A percentile compares a stretch with the other conserved stretches of the same genome.
Evolutionary conservation across 2,797 vertebrate genomes (phyloP).

Genomic region (Falco cherrug): DNA sequence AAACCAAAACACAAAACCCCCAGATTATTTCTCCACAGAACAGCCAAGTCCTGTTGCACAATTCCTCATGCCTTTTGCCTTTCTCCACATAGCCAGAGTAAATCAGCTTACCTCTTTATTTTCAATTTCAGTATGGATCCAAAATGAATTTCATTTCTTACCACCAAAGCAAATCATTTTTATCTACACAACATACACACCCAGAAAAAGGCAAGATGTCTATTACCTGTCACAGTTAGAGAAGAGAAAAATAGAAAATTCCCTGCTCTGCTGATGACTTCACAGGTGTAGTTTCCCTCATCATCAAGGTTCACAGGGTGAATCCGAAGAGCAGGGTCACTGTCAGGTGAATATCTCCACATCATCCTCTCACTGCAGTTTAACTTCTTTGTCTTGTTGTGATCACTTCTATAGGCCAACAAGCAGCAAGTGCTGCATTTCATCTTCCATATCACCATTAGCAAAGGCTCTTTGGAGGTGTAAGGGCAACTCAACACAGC

Average conservation of each 20-base stretch:
- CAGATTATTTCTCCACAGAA: neutral
- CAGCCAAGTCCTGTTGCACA: neutral
- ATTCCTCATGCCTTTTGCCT: neutral
- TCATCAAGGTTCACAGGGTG: constrained; percentile 15
- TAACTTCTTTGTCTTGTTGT: neutral
- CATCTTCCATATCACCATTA: constrained; percentile 6
- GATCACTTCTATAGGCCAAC: neutral
- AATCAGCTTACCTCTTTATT: neutral
- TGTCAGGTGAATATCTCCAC: constrained; percentile 17
- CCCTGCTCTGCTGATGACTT: neutral
- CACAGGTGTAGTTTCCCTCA: constrained; percentile 56
- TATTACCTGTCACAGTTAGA: constrained; percentile 63
- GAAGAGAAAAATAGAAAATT: neutral
- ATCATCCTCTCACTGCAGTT: constrained; percentile 38
- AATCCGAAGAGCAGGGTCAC: constrained; percentile 5
- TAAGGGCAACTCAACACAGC: constrained; percentile 21
- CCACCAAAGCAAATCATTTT: neutral
- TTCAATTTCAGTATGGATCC: neutral
- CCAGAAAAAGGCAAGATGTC: neutral
- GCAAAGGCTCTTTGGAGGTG: accelerated
- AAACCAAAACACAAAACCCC: neutral
- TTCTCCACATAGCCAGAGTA: neutral
- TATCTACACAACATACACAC: neutral
- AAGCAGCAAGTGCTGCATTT: neutral
- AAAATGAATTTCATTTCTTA: neutral